Conservation (phyloP, 2,888 invertebrate species). For the Eretmocerus hayati region DNA sequence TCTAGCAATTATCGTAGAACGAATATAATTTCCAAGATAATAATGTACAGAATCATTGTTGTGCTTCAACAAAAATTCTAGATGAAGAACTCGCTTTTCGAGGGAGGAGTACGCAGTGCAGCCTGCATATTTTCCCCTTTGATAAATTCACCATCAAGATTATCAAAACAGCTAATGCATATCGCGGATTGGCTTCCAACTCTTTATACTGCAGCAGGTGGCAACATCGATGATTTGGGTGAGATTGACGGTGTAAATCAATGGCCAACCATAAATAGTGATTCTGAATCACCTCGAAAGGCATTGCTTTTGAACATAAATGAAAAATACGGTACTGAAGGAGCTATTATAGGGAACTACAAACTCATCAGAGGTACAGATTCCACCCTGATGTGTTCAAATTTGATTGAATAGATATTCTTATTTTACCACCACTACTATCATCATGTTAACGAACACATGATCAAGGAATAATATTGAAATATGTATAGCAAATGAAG, state of each 20-base stretch:
- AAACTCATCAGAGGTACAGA: constrained; percentile 36
- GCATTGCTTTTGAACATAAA: constrained; percentile 68
- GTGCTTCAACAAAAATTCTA: no score
- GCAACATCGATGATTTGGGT: constrained; percentile 37
- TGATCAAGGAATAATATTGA: no score
- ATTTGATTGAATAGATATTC: no score
- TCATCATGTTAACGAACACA: no score
- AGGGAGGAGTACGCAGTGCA: constrained; percentile 74
- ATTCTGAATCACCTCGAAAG: constrained; percentile 43
- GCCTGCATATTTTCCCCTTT: constrained; percentile 70
- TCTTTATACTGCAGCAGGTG: constrained; percentile 46
- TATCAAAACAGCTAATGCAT: constrained; percentile 64
- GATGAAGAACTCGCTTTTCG: constrained; percentile 76
- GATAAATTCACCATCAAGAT: constrained; percentile 49
- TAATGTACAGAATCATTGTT: no score
- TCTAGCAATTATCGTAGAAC: not conserved
- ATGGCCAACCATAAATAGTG: constrained; percentile 35
- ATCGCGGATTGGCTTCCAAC: constrained; percentile 82
- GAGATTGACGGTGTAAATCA: constrained; percentile 51
- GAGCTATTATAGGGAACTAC: constrained; percentile 28
- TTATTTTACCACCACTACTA: no score
- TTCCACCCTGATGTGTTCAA: no score
- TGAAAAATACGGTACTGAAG: constrained; percentile 28
- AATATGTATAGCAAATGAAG: no score
- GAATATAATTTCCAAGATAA: no score